Percentiles rank a stretch among this genome's conserved stretches.
Evolutionary conservation across 1,140 invertebrate species (phyloP).

Genomic region (Drosophila sproati): DNA sequence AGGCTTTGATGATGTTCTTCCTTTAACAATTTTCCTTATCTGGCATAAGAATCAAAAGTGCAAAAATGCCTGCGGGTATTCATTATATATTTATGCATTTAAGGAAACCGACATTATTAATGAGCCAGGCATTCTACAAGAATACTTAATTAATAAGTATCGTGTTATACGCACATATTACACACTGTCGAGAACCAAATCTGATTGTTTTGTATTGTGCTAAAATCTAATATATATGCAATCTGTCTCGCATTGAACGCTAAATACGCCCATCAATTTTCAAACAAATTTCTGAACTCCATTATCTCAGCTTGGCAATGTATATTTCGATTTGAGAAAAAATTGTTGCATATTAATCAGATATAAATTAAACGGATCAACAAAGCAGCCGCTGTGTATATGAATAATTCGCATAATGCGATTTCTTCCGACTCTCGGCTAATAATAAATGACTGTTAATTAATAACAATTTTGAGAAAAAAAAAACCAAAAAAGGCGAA

Average conservation of each 20-base stretch:
- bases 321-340: constrained; percentile 10
- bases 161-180: not conserved
- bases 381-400: constrained; percentile 56
- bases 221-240: constrained; percentile 19
- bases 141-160: not conserved
- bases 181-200: not conserved
- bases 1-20: no score
- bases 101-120: not conserved
- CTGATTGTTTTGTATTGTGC: not conserved
- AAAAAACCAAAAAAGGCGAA: constrained; percentile 13
- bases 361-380: constrained; percentile 63
- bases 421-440: constrained; percentile 49
- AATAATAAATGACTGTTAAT: constrained; percentile 73
- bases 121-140: not conserved
- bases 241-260: constrained; percentile 26
- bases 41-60: no score
- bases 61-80: no score
- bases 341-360: constrained; percentile 50
- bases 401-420: constrained; percentile 42
- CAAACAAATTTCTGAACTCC: constrained; percentile 15
- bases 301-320: constrained; percentile 29
- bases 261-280: constrained; percentile 43
- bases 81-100: no score
- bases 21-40: no score
- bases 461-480: constrained; percentile 72